Evolutionary conservation across 2,113 vertebrate genomes (phyloP).

Genomic region (Vidua chalybeata): DNA sequence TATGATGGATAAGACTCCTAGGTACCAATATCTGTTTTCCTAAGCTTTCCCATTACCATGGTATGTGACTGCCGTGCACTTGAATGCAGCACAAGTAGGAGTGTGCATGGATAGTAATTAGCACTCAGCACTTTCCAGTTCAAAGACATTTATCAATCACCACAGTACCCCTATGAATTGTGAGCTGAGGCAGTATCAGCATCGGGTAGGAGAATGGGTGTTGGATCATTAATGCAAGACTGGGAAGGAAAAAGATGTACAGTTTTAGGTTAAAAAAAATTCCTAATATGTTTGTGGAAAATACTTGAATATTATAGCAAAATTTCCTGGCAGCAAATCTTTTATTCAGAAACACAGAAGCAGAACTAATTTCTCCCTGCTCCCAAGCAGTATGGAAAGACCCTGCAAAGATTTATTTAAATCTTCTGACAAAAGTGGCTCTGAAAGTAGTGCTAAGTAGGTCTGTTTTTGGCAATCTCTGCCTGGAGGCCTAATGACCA

Average conservation of each 20-base stretch:
- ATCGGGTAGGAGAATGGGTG: background rate
- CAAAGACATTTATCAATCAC: slow-evolving; percentile 32
- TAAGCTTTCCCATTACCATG: background rate
- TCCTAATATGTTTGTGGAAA: background rate
- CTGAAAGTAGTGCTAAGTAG: background rate
- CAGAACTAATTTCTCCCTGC: background rate
- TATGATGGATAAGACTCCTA: background rate
- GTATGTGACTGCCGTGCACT: background rate
- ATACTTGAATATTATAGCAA: background rate
- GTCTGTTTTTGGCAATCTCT: background rate
- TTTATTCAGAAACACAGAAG: background rate
- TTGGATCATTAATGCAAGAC: background rate
- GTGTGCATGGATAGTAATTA: background rate
- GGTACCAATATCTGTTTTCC: background rate
- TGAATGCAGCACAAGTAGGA: background rate
- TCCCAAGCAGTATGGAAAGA: background rate
- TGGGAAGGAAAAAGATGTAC: background rate
- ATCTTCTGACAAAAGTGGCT: background rate
- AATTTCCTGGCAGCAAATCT: background rate
- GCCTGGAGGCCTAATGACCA: background rate
- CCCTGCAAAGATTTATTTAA: background rate
- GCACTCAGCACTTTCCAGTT: slow-evolving; percentile 19
- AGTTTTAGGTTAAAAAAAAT: background rate
- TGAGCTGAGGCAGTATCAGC: background rate
- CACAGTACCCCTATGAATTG: background rate